Evolutionary conservation across 2,113 vertebrate genomes (phyloP), one percentile per base, ranked within the genome.

Genomic region (Lamprologus ornatipinnis): DNA sequence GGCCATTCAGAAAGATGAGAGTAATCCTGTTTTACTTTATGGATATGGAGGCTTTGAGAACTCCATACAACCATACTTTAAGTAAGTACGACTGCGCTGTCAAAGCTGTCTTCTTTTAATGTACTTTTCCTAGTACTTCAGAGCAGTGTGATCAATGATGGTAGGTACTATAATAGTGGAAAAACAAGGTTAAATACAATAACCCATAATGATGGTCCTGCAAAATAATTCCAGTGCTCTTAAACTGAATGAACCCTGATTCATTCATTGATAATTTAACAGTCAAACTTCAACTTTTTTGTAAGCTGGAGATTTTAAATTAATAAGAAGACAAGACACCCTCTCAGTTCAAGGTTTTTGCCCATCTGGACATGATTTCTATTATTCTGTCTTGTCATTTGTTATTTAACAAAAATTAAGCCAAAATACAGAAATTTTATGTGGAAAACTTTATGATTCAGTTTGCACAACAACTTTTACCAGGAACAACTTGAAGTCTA

Each of bases 1-100:
- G 19, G 47, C 89, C 47, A 87, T 97, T 15, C 47, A 95, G 89
- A 94, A 85, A 23, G 95, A 97, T 4, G 90, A 93, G 12, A 93
- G 89, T 23, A 90, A 96, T 70, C 96, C 96, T 0, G 93, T 96
- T 5, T 96, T 97, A 68, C 95, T 97, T 11, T 95, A 97, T 13
- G 96, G 96, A 78, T 97, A 97, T 1, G 96, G 96, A 82, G 96
- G 96, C 49, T 97, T 97, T 15, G 96, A 96, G 80, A 42, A 82
- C 21, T 94, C 96, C 10, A 94, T 96, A 23, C 96, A 96, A 28
- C 96, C 96, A 1, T 65, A 91, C 85, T 97, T 95, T 85, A 96
- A 96, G 96, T 97, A 35, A 92, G 96, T 89, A 65, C 3, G 7
- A 35, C 47, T 2, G 3, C 0, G 6, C 70, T 49, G 68, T 47